These are phyloP conservation scores for Dryobota labecula DNA, from an alignment of 2,888 invertebrate genomes.

Conservation along the genomic window DNA sequence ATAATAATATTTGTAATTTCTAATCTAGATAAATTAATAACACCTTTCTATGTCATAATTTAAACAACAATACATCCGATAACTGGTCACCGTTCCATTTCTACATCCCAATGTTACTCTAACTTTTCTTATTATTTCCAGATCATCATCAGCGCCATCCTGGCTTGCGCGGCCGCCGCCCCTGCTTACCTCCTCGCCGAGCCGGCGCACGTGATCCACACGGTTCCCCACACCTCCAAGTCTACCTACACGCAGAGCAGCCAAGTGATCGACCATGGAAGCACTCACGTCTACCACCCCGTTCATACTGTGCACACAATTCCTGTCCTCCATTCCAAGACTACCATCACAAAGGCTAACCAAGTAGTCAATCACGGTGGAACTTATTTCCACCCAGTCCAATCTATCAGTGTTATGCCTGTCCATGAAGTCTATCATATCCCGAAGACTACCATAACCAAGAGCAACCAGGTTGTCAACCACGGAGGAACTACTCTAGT, in stretches of 20 bases:
- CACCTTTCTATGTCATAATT: neutral
- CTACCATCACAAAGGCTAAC: slow-evolving; percentile 79
- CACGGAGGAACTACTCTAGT: slow-evolving; percentile 74
- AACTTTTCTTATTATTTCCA: slow-evolving; percentile 39
- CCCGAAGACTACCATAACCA: slow-evolving; percentile 76
- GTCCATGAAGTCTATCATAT: slow-evolving; percentile 69
- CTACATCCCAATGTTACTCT: neutral
- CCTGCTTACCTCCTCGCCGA: slow-evolving; percentile 73
- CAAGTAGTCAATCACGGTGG: slow-evolving; percentile 79
- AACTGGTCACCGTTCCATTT: neutral
- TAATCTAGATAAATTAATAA: neutral
- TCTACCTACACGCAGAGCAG: slow-evolving; percentile 76
- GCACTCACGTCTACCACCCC: slow-evolving; percentile 73
- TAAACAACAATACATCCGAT: neutral
- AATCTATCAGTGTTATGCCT: slow-evolving; percentile 66
- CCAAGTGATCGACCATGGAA: slow-evolving; percentile 77
- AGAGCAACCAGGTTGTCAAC: slow-evolving; percentile 82
- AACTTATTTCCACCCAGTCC: slow-evolving; percentile 71
- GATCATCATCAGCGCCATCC: slow-evolving; percentile 70
- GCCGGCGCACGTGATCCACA: slow-evolving; percentile 70
- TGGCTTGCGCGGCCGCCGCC: slow-evolving; percentile 76
- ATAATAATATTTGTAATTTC: neutral
- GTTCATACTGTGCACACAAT: slow-evolving; percentile 54
- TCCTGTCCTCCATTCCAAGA: slow-evolving; percentile 70
- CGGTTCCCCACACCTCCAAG: slow-evolving; percentile 70